phyloP scores from a whole-genome alignment of 1,140 invertebrate genomes.

The Melipona quadrifasciata region DNA sequence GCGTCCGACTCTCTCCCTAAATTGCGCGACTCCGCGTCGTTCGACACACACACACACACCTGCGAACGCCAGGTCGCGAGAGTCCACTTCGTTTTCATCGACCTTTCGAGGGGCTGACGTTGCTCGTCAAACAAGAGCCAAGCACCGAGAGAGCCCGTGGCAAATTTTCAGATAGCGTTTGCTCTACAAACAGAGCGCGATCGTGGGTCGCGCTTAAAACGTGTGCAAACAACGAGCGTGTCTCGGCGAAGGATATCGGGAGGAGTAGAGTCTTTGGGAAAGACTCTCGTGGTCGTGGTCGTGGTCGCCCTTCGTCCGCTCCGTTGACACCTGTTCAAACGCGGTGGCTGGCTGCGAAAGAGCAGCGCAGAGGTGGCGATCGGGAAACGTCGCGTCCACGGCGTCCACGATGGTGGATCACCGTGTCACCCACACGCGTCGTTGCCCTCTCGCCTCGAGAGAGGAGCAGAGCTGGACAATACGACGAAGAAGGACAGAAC shows the following conservation, averaged over 20 bases:
- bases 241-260: not conserved
- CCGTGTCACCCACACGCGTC: slow-evolving; percentile 49
- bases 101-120: too few relatives aligned
- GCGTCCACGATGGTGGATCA: slow-evolving; percentile 50
- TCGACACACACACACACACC: too few relatives aligned
- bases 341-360: slow-evolving; percentile 34
- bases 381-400: slow-evolving; percentile 51
- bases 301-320: slow-evolving; percentile 23
- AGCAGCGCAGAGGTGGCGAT: slow-evolving; percentile 44
- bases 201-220: slow-evolving; percentile 8
- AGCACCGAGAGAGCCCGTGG: too few relatives aligned
- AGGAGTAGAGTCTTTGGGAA: not conserved
- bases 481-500: slow-evolving; percentile 65
- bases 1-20: too few relatives aligned
- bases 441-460: slow-evolving; percentile 43
- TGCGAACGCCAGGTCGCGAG: too few relatives aligned
- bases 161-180: slow-evolving; percentile 24
- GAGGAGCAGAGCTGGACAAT: not conserved
- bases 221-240: slow-evolving; percentile 14
- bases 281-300: not conserved
- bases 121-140: not conserved
- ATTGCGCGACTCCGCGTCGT: too few relatives aligned
- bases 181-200: slow-evolving; percentile 17
- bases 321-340: slow-evolving; percentile 63
- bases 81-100: not conserved